A percentile compares a stretch with the other conserved stretches of the same genome.
Evolutionary conservation across 2,888 invertebrate genomes (phyloP).

Genomic region (Tortricodes alternella): DNA sequence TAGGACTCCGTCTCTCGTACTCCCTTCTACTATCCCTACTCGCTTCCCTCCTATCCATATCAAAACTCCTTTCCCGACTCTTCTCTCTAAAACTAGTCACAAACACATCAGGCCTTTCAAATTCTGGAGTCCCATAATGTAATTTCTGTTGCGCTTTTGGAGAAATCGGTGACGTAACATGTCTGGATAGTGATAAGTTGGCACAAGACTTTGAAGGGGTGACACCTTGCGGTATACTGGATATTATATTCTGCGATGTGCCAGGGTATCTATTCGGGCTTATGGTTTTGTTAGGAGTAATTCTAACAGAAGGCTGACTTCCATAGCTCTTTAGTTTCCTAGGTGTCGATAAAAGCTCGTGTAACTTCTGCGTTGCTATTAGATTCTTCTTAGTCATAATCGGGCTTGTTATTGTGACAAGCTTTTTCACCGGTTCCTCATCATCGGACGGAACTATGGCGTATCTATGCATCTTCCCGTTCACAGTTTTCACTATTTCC

Average conservation of each 20-base stretch:
- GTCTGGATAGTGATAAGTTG: constrained; percentile 55
- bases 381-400: constrained; percentile 83
- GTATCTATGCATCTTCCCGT: constrained; percentile 82
- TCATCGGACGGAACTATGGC: constrained; percentile 84
- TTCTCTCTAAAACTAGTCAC: constrained; percentile 70
- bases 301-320: constrained; percentile 78
- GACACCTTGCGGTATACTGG: constrained; percentile 68
- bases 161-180: constrained; percentile 64
- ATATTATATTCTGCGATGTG: constrained; percentile 59
- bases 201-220: constrained; percentile 79
- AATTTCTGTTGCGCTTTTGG: constrained; percentile 83
- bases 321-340: constrained; percentile 81
- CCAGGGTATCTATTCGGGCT: constrained; percentile 50
- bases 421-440: constrained; percentile 68
- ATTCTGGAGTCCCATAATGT: constrained; percentile 71
- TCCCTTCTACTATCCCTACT: constrained; percentile 65
- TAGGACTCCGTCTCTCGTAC: constrained; percentile 53
- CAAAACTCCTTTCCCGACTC: constrained; percentile 59
- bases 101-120: constrained; percentile 68
- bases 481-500: constrained; percentile 84
- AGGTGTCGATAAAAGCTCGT: constrained; percentile 89
- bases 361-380: constrained; percentile 89
- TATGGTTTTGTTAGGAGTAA: constrained; percentile 61
- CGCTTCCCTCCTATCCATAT: constrained; percentile 56
- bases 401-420: constrained; percentile 67